Conservation (phyloP, 2,888 invertebrate species). For the Drosophila monieri region DNA sequence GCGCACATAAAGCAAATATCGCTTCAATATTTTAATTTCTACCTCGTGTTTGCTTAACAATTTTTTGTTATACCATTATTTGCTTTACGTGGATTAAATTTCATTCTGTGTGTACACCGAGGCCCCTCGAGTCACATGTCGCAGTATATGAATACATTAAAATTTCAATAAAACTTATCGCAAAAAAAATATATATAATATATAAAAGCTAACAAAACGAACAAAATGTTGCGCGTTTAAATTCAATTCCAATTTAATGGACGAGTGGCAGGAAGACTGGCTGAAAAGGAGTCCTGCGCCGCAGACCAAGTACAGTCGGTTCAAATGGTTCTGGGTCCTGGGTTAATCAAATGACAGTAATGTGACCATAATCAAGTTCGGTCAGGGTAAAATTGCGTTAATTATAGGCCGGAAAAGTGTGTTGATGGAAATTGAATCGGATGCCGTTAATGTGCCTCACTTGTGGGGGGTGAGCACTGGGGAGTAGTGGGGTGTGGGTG, state of each 20-base stretch:
- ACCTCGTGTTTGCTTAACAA: slow-evolving; percentile 31
- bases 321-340: slow-evolving; percentile 21
- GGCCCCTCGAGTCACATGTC: slow-evolving; percentile 29
- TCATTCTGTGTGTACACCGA: slow-evolving; percentile 28
- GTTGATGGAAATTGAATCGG: slow-evolving; percentile 25
- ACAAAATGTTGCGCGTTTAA: slow-evolving; percentile 16
- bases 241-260: slow-evolving; percentile 20
- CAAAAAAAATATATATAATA: slow-evolving; percentile 6
- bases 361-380: slow-evolving; percentile 38
- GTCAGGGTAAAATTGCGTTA: slow-evolving; percentile 21
- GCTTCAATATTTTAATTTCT: slow-evolving; percentile 26
- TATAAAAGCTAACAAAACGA: slow-evolving; percentile 13
- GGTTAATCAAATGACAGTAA: slow-evolving; percentile 40
- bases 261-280: not conserved
- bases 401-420: slow-evolving; percentile 38
- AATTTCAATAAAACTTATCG: slow-evolving; percentile 45
- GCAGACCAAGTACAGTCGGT: slow-evolving; percentile 1
- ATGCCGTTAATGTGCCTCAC: slow-evolving; percentile 2
- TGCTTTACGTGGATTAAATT: slow-evolving; percentile 43
- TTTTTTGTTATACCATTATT: slow-evolving; percentile 34
- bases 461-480: not conserved
- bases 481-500: not conserved
- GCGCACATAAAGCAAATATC: slow-evolving; percentile 41
- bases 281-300: slow-evolving; percentile 15
- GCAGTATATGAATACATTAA: slow-evolving; percentile 45